Evolutionary conservation across 2,797 vertebrate species (phyloP).

Genomic region (Ibycter americanus): DNA sequence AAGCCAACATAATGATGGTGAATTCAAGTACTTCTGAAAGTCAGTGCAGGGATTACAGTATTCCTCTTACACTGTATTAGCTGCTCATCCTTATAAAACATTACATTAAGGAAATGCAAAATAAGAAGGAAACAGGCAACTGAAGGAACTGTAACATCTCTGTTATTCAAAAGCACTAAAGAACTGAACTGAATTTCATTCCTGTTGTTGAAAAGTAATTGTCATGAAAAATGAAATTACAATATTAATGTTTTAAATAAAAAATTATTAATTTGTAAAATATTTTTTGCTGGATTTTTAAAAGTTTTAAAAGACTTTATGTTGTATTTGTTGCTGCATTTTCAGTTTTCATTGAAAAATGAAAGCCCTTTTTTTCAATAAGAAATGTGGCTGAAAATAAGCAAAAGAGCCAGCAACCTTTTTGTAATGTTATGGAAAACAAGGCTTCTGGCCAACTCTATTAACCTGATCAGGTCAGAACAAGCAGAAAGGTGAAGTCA

Average conservation of each 20-base stretch:
- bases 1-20: neutral
- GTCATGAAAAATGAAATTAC: neutral
- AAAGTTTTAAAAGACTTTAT: neutral
- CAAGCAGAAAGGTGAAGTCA: neutral
- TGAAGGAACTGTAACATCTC: neutral
- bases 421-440: neutral
- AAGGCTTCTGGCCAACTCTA: neutral
- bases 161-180: neutral
- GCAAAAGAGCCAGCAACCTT: neutral
- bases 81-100: neutral
- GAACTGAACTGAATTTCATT: neutral
- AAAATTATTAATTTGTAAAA: rapidly evolving
- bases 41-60: neutral
- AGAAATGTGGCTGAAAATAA: neutral
- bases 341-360: neutral
- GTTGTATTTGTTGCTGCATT: neutral
- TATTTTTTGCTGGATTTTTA: neutral
- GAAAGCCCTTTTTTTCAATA: neutral
- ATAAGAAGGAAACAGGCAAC: neutral
- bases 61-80: neutral
- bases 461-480: neutral
- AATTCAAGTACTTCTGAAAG: neutral
- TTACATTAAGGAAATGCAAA: neutral
- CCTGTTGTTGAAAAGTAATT: neutral
- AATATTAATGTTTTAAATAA: neutral